Conservation (phyloP, 2,888 invertebrate genomes). For the Rosalia funebris region DNA sequence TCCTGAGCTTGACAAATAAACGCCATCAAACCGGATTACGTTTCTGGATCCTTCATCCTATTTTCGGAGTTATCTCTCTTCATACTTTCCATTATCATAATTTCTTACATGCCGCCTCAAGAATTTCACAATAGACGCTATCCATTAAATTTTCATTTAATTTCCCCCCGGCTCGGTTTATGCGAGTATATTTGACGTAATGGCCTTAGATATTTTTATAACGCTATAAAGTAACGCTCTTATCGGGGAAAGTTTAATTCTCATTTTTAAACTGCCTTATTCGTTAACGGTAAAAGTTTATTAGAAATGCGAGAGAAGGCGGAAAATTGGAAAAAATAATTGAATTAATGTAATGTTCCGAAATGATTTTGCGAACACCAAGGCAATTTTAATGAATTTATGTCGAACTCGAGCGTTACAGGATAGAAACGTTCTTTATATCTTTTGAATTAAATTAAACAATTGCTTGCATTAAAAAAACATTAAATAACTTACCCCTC, state of each 20-base stretch:
- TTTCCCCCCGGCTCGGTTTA: slow-evolving; percentile 28
- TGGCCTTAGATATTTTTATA: slow-evolving; percentile 25
- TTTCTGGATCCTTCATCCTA: slow-evolving; percentile 33
- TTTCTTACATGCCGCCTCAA: slow-evolving; percentile 42
- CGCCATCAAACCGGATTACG: slow-evolving; percentile 48
- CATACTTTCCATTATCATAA: slow-evolving; percentile 48
- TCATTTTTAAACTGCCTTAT: slow-evolving; percentile 17
- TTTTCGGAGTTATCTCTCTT: slow-evolving; percentile 36
- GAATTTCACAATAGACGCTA: slow-evolving; percentile 39
- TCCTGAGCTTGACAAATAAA: slow-evolving; percentile 42
- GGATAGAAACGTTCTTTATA: too few relatives aligned
- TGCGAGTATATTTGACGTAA: slow-evolving; percentile 23
- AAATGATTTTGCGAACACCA: too few relatives aligned
- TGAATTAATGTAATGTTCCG: too few relatives aligned
- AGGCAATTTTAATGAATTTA: too few relatives aligned
- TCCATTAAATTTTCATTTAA: slow-evolving; percentile 42
- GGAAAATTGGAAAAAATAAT: background rate
- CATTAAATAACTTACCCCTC: too few relatives aligned
- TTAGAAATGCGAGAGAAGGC: background rate
- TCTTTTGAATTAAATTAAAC: too few relatives aligned
- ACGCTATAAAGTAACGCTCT: slow-evolving; percentile 23
- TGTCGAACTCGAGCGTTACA: too few relatives aligned
- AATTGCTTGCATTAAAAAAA: too few relatives aligned
- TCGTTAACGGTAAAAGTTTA: slow-evolving; percentile 21
- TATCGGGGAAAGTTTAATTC: slow-evolving; percentile 30